Evolutionary conservation across 2,797 vertebrate species (phyloP).

Genomic region (Eulemur rubriventer): DNA sequence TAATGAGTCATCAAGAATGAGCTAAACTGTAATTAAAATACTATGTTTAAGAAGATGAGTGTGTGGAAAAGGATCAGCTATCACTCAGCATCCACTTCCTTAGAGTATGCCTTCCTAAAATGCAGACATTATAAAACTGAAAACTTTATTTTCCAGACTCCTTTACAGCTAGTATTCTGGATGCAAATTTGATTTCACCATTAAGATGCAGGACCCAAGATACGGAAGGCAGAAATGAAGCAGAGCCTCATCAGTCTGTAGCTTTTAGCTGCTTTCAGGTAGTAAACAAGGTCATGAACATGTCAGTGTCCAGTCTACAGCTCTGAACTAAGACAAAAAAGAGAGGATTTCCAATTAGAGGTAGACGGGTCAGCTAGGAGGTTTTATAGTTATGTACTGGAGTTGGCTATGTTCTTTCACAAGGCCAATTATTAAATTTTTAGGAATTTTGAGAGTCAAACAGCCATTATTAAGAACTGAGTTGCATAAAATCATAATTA

Average conservation of each 20-base stretch:
- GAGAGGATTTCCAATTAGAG: neutral
- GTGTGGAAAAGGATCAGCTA: neutral
- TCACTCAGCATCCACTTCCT: neutral
- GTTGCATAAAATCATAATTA: neutral
- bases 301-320: neutral
- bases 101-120: neutral
- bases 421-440: neutral
- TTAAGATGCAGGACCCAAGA: neutral
- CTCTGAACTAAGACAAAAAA: neutral
- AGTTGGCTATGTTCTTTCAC: neutral
- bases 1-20: slow-evolving; percentile 9
- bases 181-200: neutral
- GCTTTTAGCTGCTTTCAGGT: neutral
- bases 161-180: neutral
- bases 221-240: neutral
- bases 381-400: neutral
- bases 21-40: neutral
- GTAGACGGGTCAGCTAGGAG: neutral
- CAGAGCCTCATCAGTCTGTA: neutral
- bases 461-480: neutral
- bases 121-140: neutral
- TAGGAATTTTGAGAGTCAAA: neutral
- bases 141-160: neutral
- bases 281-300: neutral
- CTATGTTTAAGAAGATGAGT: neutral